Evolutionary conservation across 2,113 vertebrate species (phyloP).

Genomic region (Tachycineta bicolor): DNA sequence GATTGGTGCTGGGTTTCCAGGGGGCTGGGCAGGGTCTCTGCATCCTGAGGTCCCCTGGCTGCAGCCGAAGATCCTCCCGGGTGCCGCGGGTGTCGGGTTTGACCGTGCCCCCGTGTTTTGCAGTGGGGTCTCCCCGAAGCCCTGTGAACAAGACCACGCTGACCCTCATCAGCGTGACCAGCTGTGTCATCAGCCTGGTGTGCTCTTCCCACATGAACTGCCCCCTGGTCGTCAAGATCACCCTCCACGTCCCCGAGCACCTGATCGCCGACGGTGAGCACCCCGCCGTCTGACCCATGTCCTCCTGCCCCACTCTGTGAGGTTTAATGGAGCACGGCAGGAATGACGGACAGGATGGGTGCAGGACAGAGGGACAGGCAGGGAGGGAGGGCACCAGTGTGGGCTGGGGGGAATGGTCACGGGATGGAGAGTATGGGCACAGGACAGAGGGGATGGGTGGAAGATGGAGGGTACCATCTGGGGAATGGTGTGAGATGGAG

Average conservation of each 20-base stretch:
- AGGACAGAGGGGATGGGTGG: neutral
- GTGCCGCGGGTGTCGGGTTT: neutral
- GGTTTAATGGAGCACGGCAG: neutral
- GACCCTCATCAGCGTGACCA: conserved; percentile 94
- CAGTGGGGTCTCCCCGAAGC: conserved; percentile 92
- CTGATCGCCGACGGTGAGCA: conserved; percentile 93
- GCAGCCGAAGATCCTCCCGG: neutral
- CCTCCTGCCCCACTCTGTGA: neutral
- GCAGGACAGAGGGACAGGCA: neutral
- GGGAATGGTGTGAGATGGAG: neutral
- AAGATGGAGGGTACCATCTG: too few species aligned
- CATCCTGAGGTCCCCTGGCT: neutral
- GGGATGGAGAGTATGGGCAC: neutral
- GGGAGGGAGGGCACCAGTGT: neutral
- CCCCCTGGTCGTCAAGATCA: conserved; percentile 90
- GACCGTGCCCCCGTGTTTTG: neutral
- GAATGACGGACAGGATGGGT: neutral
- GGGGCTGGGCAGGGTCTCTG: neutral
- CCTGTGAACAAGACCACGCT: conserved; percentile 97
- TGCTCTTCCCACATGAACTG: conserved; percentile 93
- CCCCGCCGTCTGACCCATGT: fast-evolving
- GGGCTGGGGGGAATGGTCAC: neutral
- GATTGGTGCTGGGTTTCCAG: neutral
- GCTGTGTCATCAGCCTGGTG: conserved; percentile 91
- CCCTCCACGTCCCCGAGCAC: conserved; percentile 94